Conservation (phyloP, 2,113 vertebrate species). For the Symphodus melops region DNA sequence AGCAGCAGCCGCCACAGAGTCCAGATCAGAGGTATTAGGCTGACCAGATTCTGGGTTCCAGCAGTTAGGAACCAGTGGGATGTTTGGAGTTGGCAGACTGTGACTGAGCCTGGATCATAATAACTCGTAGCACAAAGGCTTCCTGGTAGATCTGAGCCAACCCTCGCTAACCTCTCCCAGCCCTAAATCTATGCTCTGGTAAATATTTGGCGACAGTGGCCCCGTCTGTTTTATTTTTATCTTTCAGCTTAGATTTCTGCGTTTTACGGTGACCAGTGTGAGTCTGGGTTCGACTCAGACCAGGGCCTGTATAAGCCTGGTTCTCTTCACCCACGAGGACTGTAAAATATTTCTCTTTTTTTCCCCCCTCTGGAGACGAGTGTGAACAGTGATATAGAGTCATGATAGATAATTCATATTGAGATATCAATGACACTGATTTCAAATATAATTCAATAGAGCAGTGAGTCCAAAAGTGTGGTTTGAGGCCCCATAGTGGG, state of each 20-base stretch:
- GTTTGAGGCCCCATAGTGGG: no score
- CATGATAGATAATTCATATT: no score
- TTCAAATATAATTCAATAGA: no score
- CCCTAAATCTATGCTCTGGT: conserved; percentile 35
- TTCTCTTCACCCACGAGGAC: conserved; percentile 43
- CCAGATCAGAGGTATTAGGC: conserved; percentile 64
- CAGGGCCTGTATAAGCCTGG: conserved; percentile 35
- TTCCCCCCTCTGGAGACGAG: conserved; percentile 28
- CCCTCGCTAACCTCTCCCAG: conserved; percentile 34
- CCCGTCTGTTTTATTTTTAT: conserved; percentile 51
- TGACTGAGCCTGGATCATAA: conserved; percentile 27
- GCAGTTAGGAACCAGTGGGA: conserved; percentile 48
- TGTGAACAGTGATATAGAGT: conserved; percentile 41
- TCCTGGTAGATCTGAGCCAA: conserved; percentile 33
- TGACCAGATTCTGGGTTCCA: conserved; percentile 30
- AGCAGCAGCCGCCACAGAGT: conserved; percentile 56
- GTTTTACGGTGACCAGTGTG: conserved; percentile 25
- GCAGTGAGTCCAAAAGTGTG: no score
- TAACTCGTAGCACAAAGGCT: conserved; percentile 24
- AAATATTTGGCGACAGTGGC: conserved; percentile 60
- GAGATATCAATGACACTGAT: no score
- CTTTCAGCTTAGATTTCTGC: conserved; percentile 40
- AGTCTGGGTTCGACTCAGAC: conserved; percentile 13
- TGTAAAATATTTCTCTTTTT: conserved; percentile 44
- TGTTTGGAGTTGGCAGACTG: conserved; percentile 47